Conservation (phyloP, 2,888 invertebrate species). For the Polietes domitor region DNA sequence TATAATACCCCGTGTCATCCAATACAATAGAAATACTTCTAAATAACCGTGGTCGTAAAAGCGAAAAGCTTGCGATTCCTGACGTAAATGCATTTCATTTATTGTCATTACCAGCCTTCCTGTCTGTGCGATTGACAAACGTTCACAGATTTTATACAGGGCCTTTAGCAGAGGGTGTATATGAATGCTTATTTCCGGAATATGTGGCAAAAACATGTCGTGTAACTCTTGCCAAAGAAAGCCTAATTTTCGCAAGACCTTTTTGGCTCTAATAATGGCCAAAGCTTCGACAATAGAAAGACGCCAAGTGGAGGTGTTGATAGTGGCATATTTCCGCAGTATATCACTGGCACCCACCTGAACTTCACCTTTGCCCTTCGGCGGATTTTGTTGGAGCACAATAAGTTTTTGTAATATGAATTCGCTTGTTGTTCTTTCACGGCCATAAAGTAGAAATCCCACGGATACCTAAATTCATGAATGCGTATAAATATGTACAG, state of each 20-base stretch:
- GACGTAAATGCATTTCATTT: constrained; percentile 68
- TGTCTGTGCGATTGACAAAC: constrained; percentile 76
- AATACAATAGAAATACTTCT: constrained; percentile 78
- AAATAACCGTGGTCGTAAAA: constrained; percentile 75
- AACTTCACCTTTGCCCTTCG: constrained; percentile 34
- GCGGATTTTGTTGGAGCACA: constrained; percentile 63
- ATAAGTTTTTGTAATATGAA: constrained; percentile 76
- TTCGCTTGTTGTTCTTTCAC: constrained; percentile 71
- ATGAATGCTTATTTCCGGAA: constrained; percentile 75
- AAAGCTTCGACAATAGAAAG: constrained; percentile 82
- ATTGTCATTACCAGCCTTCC: constrained; percentile 71
- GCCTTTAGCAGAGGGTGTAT: constrained; percentile 81
- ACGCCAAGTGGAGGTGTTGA: constrained; percentile 79
- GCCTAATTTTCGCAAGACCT: constrained; percentile 80
- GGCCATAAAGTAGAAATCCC: constrained; percentile 77
- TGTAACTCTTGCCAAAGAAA: constrained; percentile 74
- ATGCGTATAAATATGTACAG: no score
- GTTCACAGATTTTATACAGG: constrained; percentile 81
- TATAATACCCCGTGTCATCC: constrained; percentile 74
- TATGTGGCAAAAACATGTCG: constrained; percentile 78
- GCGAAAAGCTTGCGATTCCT: constrained; percentile 70
- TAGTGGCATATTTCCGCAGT: constrained; percentile 74
- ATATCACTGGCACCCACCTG: constrained; percentile 53
- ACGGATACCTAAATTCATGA: constrained; percentile 78
- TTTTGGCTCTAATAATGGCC: constrained; percentile 80